Base-by-base conservation (phyloP, 2,797 vertebrate genomes). In the Micromesistius poutassou region DNA sequence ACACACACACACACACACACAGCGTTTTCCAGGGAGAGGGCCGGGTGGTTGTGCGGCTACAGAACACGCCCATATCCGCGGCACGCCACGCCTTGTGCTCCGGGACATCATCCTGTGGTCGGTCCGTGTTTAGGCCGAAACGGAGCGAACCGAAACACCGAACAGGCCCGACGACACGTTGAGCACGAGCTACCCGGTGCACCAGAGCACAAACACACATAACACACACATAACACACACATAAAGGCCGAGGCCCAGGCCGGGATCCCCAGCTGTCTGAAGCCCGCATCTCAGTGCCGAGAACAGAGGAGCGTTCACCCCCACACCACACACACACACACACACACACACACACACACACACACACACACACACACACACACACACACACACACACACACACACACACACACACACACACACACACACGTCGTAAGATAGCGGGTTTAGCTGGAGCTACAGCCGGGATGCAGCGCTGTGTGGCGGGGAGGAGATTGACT, bases 21-120 rank as follows among this genome's bases (percentile, higher is more conserved):
- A 70, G 85, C 90, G 62, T 30, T 42, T 42, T 16, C 40, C 40
- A 42, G 40, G 14, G 13, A 16, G 40, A 42, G 40, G 14, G 40
- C 40, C 40, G 46, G 10, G 16, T 50, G 46, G 14, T 19, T 50
- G 46, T 74, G 42, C 78, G 86, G 80, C 84, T 78, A 75, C 38
- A 14, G 19, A 78, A 76, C 77, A 74, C 38, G 71, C 36, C 55
- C 46, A 55, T 55, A 55, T 62, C 55, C 22, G 55, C 22, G 55
- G 6, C 22, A 62, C 55, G 55, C 55, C 55, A 62, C 55, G 55
- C 55, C 55, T 62, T 62, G 55, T n/a, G 55, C 55, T 62, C 55
- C 55, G 55, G 55, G 55, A n/a, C 55, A n/a, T 62, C 14, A 16
- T 62, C 7, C 55, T 62, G 55, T 7, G 55, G 55, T 62, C 55